phyloP scores from a whole-genome alignment of 1,140 invertebrate species.

The Adoxophyes honmai region DNA sequence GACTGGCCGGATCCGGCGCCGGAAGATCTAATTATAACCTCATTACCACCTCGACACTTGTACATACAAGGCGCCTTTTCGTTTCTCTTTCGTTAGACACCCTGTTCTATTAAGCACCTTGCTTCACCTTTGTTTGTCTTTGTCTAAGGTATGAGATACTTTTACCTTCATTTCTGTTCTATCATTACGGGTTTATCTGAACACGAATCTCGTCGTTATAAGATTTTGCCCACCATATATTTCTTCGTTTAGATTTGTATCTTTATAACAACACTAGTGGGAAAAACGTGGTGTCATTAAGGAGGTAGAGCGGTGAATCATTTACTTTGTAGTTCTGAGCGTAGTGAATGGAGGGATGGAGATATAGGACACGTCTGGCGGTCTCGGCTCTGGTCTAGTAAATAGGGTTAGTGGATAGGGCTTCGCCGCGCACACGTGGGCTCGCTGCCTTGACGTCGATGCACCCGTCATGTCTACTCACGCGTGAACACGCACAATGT shows the following conservation, averaged over 20 bases:
- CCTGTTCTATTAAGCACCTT: constrained; percentile 7
- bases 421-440: constrained; percentile 41
- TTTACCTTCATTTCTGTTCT: constrained; percentile 5
- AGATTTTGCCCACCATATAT: constrained; percentile 1
- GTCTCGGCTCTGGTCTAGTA: constrained; percentile 31
- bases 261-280: neutral
- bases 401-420: constrained; percentile 50
- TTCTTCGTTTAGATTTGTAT: neutral
- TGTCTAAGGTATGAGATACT: constrained; percentile 10
- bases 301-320: neutral
- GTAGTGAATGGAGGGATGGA: constrained; percentile 23
- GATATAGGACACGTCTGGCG: constrained; percentile 31
- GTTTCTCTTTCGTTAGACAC: constrained; percentile 35
- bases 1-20: constrained; percentile 41
- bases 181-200: constrained; percentile 5
- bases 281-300: too few species aligned
- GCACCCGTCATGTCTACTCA: constrained; percentile 35
- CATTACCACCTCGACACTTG: constrained; percentile 52
- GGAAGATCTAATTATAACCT: constrained; percentile 64
- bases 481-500: constrained; percentile 24
- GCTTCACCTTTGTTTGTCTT: constrained; percentile 3
- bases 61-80: constrained; percentile 19
- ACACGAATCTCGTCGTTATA: neutral
- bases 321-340: neutral
- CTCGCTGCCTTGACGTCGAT: constrained; percentile 26